phyloP scores from a whole-genome alignment of 2,888 invertebrate genomes.

The Amorpha juglandis region DNA sequence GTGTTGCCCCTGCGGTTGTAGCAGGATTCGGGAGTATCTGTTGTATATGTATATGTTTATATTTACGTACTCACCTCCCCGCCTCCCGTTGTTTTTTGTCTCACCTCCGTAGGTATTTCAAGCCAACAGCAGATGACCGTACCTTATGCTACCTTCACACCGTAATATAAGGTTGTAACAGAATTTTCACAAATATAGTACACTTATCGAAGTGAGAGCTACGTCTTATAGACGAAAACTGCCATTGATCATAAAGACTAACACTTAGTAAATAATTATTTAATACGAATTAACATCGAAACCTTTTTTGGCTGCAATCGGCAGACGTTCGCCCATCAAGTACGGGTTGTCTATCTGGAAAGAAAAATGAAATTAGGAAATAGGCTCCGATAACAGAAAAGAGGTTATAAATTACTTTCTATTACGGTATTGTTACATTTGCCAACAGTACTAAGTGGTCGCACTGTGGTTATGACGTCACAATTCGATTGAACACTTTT shows the following conservation, averaged over 20 bases:
- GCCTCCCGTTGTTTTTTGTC: neutral
- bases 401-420: no score
- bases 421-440: no score
- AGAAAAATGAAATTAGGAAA: slow-evolving; percentile 32
- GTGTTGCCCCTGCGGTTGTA: neutral
- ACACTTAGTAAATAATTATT: slow-evolving; percentile 46
- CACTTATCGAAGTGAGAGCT: slow-evolving; percentile 22
- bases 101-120: neutral
- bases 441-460: no score
- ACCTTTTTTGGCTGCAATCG: slow-evolving; percentile 97
- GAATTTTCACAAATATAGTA: slow-evolving; percentile 30
- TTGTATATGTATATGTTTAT: neutral
- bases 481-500: no score
- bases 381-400: neutral
- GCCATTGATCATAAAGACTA: slow-evolving; percentile 48
- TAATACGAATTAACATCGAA: slow-evolving; percentile 85
- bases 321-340: slow-evolving; percentile 92
- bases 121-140: neutral
- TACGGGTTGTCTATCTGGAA: slow-evolving; percentile 91
- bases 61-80: neutral
- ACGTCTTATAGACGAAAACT: slow-evolving; percentile 14
- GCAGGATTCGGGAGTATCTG: neutral
- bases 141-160: neutral
- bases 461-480: no score
- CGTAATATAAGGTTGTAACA: slow-evolving; percentile 59